A percentile compares a stretch with the other conserved stretches of the same genome.
phyloP scores from a whole-genome alignment of 2,797 vertebrate species.

The Anas capensis region DNA sequence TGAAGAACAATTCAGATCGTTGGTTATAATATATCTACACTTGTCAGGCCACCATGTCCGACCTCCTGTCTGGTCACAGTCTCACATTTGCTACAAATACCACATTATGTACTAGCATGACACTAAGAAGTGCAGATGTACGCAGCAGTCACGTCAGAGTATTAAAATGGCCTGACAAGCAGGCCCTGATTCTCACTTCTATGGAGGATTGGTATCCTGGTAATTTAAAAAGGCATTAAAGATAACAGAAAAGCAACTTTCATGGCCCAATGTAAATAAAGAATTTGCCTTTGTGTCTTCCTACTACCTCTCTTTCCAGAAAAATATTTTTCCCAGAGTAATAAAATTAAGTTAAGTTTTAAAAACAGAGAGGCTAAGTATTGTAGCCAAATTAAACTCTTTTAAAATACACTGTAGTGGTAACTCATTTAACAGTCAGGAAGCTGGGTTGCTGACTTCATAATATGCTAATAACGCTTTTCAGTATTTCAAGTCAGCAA shows the following conservation, averaged over 20 bases:
- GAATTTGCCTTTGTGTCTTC: background rate
- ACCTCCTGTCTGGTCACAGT: background rate
- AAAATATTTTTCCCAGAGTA: slow-evolving; percentile 40
- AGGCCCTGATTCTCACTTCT: background rate
- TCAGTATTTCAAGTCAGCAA: background rate
- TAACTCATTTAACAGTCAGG: slow-evolving; percentile 4
- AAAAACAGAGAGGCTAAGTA: slow-evolving; percentile 51
- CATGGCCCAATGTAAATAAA: slow-evolving; percentile 13
- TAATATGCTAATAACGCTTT: slow-evolving; percentile 24
- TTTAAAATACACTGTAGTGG: slow-evolving; percentile 22
- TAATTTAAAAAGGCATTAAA: background rate
- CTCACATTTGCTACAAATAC: background rate
- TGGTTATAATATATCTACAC: background rate
- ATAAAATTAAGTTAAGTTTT: slow-evolving; percentile 53
- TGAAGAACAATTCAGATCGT: slow-evolving; percentile 19
- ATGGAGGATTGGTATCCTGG: background rate
- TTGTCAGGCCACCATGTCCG: background rate
- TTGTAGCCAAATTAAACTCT: slow-evolving; percentile 37
- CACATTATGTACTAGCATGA: background rate
- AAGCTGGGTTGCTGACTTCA: background rate
- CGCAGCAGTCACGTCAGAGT: background rate
- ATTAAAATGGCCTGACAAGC: background rate
- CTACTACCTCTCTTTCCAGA: background rate
- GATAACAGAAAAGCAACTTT: slow-evolving; percentile 13
- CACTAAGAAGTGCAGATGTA: background rate